Percentiles rank a stretch among this genome's conserved stretches.
These are phyloP conservation scores for Calcarius lapponicus DNA, from an alignment of 2,797 vertebrate genomes.

Conservation along the genomic window DNA sequence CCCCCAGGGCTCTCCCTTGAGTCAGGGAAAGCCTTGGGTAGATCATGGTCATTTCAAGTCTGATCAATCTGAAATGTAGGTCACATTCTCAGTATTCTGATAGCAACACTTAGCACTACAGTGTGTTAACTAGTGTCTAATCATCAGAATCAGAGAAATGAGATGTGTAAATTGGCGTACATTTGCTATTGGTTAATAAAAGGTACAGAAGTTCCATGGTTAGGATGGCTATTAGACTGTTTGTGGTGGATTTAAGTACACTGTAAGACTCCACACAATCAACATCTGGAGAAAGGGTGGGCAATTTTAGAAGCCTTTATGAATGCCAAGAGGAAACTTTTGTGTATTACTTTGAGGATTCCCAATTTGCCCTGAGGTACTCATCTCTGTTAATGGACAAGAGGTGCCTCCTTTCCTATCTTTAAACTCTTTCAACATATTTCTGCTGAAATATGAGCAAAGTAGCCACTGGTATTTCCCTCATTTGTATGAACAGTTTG, in stretches of 20 bases:
- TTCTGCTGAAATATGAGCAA: background rate
- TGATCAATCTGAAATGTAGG: background rate
- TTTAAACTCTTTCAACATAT: background rate
- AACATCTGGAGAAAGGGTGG: background rate
- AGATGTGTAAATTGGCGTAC: background rate
- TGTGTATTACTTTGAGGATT: background rate
- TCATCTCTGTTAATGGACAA: background rate
- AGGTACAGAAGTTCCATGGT: background rate
- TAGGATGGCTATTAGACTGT: background rate
- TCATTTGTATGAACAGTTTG: background rate
- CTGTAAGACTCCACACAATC: background rate
- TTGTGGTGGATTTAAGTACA: background rate
- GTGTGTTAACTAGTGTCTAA: background rate
- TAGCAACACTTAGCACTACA: background rate
- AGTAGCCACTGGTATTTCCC: background rate
- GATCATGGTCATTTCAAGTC: background rate
- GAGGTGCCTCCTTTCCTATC: background rate
- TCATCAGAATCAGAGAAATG: background rate
- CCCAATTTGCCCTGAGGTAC: background rate
- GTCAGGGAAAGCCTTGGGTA: background rate
- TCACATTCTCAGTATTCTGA: background rate
- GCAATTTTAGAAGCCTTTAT: background rate
- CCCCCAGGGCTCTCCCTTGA: background rate
- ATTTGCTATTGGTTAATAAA: background rate
- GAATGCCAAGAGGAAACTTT: background rate